phyloP scores from a whole-genome alignment of 2,113 vertebrate genomes.

The Gavialis gangeticus region DNA sequence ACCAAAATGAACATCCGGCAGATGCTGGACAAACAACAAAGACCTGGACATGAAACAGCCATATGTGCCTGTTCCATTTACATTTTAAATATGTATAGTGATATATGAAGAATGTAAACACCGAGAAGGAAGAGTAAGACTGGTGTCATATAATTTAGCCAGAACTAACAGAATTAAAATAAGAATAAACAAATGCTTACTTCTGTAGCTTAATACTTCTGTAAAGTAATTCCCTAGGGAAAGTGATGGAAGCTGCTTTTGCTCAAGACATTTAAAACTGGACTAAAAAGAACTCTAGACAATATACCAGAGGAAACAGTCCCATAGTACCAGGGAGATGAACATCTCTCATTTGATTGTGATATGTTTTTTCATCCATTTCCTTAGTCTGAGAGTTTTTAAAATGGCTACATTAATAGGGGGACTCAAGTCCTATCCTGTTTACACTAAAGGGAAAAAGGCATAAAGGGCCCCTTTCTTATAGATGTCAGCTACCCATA shows the following conservation, averaged over 20 bases:
- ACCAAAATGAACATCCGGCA: not conserved
- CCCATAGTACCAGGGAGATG: not conserved
- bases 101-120: not conserved
- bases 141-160: not conserved
- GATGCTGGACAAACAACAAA: not conserved
- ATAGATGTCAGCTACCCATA: not conserved
- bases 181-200: not conserved
- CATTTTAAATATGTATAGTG: not conserved
- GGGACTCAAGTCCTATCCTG: not conserved
- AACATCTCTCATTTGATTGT: not conserved
- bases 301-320: not conserved
- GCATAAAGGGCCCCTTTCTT: not conserved
- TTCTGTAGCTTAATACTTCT: not conserved
- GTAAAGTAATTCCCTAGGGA: conserved; percentile 1
- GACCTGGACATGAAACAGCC: not conserved
- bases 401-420: not conserved
- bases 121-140: not conserved
- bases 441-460: not conserved
- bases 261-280: not conserved
- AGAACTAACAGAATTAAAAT: not conserved
- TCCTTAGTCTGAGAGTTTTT: not conserved
- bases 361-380: not conserved
- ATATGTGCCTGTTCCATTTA: not conserved
- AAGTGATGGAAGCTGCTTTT: not conserved
- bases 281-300: not conserved